phyloP scores from a whole-genome alignment of 2,888 invertebrate species.

The Trichogramma dendrolimi region DNA sequence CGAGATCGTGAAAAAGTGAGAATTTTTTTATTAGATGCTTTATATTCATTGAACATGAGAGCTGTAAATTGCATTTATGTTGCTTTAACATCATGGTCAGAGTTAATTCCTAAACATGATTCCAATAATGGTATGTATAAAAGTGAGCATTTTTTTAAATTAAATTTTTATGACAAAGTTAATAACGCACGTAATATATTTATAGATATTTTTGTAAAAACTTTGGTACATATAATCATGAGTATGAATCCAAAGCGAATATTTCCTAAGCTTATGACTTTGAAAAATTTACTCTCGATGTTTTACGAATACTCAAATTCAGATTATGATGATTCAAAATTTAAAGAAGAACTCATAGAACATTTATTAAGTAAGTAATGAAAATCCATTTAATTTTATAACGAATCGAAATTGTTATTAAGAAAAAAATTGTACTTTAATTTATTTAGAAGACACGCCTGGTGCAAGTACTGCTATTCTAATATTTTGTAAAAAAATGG shows the following conservation, averaged over 20 bases:
- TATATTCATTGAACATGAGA: too few relatives aligned
- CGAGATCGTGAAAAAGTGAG: too few relatives aligned
- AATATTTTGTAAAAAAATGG: slow-evolving; percentile 50
- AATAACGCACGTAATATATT: slow-evolving; percentile 23
- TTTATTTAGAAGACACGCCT: slow-evolving; percentile 34
- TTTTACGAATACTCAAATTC: slow-evolving; percentile 28
- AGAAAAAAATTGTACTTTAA: neutral
- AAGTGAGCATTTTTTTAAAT: too few relatives aligned
- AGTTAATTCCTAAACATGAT: slow-evolving; percentile 31
- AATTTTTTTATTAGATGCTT: too few relatives aligned
- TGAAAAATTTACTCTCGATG: slow-evolving; percentile 45
- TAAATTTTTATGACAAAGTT: neutral
- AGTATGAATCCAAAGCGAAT: slow-evolving; percentile 27
- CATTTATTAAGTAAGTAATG: neutral
- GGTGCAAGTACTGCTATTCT: slow-evolving; percentile 43
- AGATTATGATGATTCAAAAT: neutral
- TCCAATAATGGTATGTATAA: too few relatives aligned
- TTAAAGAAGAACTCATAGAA: neutral
- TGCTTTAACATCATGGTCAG: slow-evolving; percentile 52
- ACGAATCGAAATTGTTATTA: neutral
- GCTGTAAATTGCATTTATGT: slow-evolving; percentile 18
- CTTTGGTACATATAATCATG: slow-evolving; percentile 20
- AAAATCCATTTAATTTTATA: slow-evolving; percentile 16
- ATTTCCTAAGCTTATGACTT: slow-evolving; percentile 42
- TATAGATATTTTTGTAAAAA: slow-evolving; percentile 48